Evolutionary conservation across 2,888 invertebrate species (phyloP).

Genomic region (Oegoconia quadripuncta): DNA sequence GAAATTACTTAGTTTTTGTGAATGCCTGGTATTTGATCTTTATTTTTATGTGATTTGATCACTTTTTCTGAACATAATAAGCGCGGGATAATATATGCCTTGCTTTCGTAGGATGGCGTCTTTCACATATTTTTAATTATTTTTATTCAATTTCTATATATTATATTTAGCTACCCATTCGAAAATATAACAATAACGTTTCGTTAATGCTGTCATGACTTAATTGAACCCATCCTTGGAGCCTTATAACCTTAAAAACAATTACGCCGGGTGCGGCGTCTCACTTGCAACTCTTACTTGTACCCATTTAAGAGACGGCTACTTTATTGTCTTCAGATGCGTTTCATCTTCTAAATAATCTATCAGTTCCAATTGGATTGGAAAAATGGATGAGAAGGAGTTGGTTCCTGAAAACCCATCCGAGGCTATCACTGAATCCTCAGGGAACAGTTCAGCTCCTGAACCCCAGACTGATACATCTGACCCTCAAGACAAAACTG

Average conservation of each 20-base stretch:
- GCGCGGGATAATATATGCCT: slow-evolving; percentile 70
- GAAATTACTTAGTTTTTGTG: not conserved
- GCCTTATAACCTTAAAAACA: slow-evolving; percentile 62
- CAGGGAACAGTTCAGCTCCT: slow-evolving; percentile 16
- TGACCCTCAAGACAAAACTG: slow-evolving; percentile 15
- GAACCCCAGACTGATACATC: slow-evolving; percentile 21
- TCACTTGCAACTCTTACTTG: no score
- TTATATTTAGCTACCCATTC: not conserved
- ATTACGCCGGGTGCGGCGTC: slow-evolving; percentile 53
- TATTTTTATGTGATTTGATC: not conserved
- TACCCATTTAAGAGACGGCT: slow-evolving; percentile 13
- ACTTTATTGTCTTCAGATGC: slow-evolving; percentile 52
- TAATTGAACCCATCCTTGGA: slow-evolving; percentile 11
- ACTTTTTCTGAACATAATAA: slow-evolving; percentile 30
- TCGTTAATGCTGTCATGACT: not conserved
- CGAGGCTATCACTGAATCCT: slow-evolving; percentile 1
- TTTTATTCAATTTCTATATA: slow-evolving; percentile 7
- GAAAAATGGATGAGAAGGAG: slow-evolving; percentile 64
- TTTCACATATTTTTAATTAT: slow-evolving; percentile 25
- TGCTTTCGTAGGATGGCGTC: slow-evolving; percentile 49
- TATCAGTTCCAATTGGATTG: slow-evolving; percentile 41
- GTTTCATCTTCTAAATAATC: slow-evolving; percentile 27
- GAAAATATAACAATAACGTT: not conserved
- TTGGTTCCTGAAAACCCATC: slow-evolving; percentile 32
- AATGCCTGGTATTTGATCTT: not conserved